Evolutionary conservation across 2,113 vertebrate genomes (phyloP).

Genomic region (Psilopogon haemacephalus): DNA sequence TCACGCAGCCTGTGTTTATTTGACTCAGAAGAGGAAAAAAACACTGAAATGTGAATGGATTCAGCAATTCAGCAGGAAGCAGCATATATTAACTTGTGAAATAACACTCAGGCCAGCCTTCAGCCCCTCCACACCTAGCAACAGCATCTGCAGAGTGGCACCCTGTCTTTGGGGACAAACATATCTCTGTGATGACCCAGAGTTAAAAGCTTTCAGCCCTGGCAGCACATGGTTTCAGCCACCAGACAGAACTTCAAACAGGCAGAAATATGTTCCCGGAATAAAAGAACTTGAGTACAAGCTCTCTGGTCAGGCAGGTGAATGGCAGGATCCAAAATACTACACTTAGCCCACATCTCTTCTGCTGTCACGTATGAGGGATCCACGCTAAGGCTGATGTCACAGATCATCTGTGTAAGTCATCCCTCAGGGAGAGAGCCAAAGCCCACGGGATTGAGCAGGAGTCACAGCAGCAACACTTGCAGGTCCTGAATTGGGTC

Average conservation of each 20-base stretch:
- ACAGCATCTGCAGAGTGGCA: not conserved
- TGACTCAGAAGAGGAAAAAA: not conserved
- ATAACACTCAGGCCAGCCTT: not conserved
- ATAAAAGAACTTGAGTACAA: not conserved
- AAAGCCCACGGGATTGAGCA: not conserved
- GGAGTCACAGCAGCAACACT: not conserved
- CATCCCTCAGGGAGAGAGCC: not conserved
- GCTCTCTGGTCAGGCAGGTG: accelerated
- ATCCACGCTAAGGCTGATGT: not conserved
- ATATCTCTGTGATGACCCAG: accelerated
- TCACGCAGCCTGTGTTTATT: slow-evolving; percentile 42
- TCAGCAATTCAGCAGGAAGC: not conserved
- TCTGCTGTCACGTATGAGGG: not conserved
- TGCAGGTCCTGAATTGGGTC: not conserved
- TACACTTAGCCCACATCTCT: not conserved
- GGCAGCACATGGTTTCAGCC: accelerated
- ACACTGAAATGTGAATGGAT: not conserved
- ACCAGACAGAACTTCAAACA: not conserved
- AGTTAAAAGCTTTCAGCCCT: not conserved
- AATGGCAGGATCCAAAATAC: not conserved
- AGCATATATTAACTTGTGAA: not conserved
- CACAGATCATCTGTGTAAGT: not conserved
- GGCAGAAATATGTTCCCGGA: not conserved
- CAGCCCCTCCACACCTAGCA: not conserved
- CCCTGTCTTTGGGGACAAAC: not conserved